Base-by-base conservation (phyloP, 2,113 vertebrate genomes). In the Megaceryle torquata region DNA sequence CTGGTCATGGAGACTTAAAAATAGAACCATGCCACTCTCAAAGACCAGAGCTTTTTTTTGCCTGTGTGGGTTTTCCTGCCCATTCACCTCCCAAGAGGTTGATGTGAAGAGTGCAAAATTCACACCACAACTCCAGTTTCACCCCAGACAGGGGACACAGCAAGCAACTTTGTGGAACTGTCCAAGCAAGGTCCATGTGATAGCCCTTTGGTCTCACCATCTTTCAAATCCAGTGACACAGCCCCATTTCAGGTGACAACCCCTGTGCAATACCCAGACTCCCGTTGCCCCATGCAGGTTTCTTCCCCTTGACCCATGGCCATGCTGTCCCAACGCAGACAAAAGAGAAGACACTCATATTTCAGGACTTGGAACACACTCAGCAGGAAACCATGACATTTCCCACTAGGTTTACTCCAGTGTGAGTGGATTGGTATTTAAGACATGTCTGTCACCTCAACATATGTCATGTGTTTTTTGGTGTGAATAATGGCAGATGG, bases 221-320 rank as follows among this genome's bases (percentile, higher is more conserved):
- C 64, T 57, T 56, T 50, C 68, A 65, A 35, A 44, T 16, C 39
- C 60, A 13, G 50, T 3, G 21, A 33, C 75, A 76, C 57, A 24
- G 26, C 71, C 63, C 68, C 6, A 1, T 41, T 54, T 28, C 1
- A 3, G 31, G 53, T 28, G 37, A 18, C 39, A 60, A 35, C 18
- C 31, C n/a, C n/a, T 19, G 33, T 19, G 35, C 57, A 33, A 18
- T 2, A 25, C 33, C 19, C 71, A 65, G 48, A 43, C 44, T 48
- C n/a, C 46, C 10, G 1, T 0, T 72, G 61, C 41, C 35, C 48
- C 61, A 21, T 0, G 0, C 13, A 24, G 4, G 25, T 44, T 43
- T 35, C 33, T 29, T 10, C 63, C 60, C 75, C 77, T 39, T 33
- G 51, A 29, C 46, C 50, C 4, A 2, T 2, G 25, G 37, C 37